phyloP scores from a whole-genome alignment of 2,797 vertebrate species.

The Gouania willdenowi region DNA sequence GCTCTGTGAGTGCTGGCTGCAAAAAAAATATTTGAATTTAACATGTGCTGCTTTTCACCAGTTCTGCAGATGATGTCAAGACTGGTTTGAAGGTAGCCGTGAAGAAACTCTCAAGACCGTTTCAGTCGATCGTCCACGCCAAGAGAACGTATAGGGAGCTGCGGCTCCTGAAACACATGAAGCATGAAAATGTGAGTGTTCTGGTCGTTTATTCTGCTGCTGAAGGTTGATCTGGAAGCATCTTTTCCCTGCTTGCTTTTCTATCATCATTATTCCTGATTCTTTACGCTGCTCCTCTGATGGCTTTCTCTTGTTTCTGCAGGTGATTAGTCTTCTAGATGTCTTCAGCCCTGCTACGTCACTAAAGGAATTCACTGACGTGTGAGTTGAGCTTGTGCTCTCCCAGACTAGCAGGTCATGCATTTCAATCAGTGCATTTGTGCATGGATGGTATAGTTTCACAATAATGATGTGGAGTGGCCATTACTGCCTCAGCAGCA shows the following conservation, averaged over 20 bases:
- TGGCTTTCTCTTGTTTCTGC: constrained; percentile 10
- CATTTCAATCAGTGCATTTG: too few species aligned
- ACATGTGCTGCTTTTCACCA: too few species aligned
- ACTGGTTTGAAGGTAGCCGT: constrained; percentile 85
- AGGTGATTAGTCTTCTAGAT: constrained; percentile 96
- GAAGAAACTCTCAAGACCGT: constrained; percentile 95
- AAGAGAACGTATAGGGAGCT: constrained; percentile 96
- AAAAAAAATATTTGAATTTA: too few species aligned
- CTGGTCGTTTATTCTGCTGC: neutral
- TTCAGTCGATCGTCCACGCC: constrained; percentile 97
- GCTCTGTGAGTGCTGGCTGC: too few species aligned
- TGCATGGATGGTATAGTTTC: constrained; percentile 6
- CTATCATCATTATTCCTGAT: too few species aligned
- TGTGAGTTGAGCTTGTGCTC: constrained; percentile 86
- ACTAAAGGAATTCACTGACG: constrained; percentile 93
- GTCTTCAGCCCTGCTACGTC: constrained; percentile 90
- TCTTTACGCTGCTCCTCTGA: neutral
- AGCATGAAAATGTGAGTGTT: constrained; percentile 93
- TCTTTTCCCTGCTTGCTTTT: too few species aligned
- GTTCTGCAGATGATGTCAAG: constrained; percentile 86
- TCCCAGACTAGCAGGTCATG: too few species aligned
- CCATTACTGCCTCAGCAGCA: constrained; percentile 19
- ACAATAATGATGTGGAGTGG: constrained; percentile 2
- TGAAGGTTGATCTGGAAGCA: neutral
- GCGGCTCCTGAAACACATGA: constrained; percentile 96